Evolutionary conservation across 2,113 vertebrate genomes (phyloP).

Genomic region (Dromas ardeola): DNA sequence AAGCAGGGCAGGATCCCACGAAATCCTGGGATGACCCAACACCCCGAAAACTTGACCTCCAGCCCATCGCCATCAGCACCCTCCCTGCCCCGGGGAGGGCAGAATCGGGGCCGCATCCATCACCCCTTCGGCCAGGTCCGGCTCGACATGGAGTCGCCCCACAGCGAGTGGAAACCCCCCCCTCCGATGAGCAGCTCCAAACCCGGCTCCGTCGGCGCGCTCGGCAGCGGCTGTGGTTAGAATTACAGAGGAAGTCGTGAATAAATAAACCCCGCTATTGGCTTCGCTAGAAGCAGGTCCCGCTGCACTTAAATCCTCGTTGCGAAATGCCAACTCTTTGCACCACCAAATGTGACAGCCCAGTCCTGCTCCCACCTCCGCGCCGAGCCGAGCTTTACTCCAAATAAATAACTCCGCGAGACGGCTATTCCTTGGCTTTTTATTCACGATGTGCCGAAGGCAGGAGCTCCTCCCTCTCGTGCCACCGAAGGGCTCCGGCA

Average conservation of each 20-base stretch:
- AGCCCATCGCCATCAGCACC: background rate
- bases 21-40: background rate
- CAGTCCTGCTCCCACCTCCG: background rate
- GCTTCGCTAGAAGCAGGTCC: background rate
- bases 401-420: background rate
- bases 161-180: background rate
- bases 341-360: background rate
- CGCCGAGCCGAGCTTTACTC: background rate
- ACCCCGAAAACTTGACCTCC: accelerated
- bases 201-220: background rate
- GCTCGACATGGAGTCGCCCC: background rate
- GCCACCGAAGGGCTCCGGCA: background rate
- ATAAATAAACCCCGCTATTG: background rate
- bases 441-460: background rate
- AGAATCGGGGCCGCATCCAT: background rate
- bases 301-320: background rate
- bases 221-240: background rate
- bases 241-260: background rate
- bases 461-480: background rate
- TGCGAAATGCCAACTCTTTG: background rate
- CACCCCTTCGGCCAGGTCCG: background rate
- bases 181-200: accelerated
- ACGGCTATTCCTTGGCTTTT: background rate
- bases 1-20: background rate
- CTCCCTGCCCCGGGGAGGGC: background rate